Percentiles rank a stretch among this genome's conserved stretches.
phyloP scores from a whole-genome alignment of 2,797 vertebrate genomes.

The Pristis pectinata region DNA sequence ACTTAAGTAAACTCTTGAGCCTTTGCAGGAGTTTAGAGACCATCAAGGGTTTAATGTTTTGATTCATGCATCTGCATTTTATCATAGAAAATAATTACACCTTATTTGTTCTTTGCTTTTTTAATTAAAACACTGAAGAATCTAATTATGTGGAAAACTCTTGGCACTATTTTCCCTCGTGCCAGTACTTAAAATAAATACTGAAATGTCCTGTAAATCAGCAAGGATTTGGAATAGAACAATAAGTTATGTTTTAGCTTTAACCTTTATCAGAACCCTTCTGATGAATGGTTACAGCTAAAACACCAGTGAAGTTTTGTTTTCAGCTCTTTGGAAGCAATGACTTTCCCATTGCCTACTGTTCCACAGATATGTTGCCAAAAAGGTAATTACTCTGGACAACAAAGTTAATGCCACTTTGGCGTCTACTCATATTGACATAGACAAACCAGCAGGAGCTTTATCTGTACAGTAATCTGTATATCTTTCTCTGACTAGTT shows the following conservation, averaged over 20 bases:
- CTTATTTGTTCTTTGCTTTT: background rate
- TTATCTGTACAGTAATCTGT: background rate
- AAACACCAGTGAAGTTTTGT: background rate
- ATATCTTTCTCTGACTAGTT: background rate
- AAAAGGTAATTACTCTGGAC: background rate
- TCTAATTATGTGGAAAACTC: background rate
- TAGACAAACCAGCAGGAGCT: background rate
- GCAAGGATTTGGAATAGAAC: background rate
- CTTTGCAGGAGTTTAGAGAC: background rate
- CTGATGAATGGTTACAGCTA: background rate
- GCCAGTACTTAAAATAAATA: background rate
- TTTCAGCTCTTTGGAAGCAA: background rate
- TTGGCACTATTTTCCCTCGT: background rate
- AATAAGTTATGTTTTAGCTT: background rate
- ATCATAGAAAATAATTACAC: background rate
- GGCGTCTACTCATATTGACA: background rate
- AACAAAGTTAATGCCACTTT: background rate
- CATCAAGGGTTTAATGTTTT: conserved; percentile 11
- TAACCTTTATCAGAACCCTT: background rate
- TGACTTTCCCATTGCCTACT: background rate
- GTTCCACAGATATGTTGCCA: background rate
- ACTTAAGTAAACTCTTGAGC: background rate
- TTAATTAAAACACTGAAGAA: background rate
- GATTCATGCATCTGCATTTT: background rate
- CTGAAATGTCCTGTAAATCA: background rate